Base-by-base conservation (phyloP, 2,113 vertebrate genomes). In the Ursus arctos region DNA sequence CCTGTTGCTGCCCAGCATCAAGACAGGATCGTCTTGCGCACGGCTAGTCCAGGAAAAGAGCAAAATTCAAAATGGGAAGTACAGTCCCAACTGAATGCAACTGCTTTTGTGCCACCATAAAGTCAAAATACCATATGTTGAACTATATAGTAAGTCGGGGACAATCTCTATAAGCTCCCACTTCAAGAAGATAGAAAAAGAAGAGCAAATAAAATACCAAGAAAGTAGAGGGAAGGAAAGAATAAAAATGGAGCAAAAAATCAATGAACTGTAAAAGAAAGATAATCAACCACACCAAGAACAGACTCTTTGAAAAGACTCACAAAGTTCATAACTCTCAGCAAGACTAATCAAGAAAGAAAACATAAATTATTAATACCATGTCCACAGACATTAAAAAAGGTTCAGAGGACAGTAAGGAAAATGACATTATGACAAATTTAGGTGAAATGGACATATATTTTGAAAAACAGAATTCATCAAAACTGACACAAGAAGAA, bases 401-500 rank as follows among this genome's bases (percentile, higher is more conserved):
- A 65, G 21, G 33, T 9, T 9, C 19, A 31, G 7, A 65, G 22
- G 33, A 67, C 9, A 63, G 2, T 9, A n/a, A 63, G 3, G 6
- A 83, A n/a, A 91, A 53, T 0, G 88, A 57, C 8, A 24, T 40
- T 49, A 79, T 53, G 7, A 72, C 18, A 87, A 61, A 51, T 85
- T 83, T 76, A 83, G 67, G 40, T 88, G 36, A 95, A 81, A 36
- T 8, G 49, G 18, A 61, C 24, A 61, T 40, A 83, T 2, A 26
- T 8, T 3, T 24, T 65, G 28, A 79, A 88, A 88, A 92, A 85
- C 4, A 91, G 33, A 95, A 87, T 53, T 92, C 80, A 87, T 18
- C 33, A 55, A 95, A 96, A 87, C 6, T 72, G 33, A 96, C 49
- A 88, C 15, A 80, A 40, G 57, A 74, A 61, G 10, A 86, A 81